phyloP scores from a whole-genome alignment of 2,113 vertebrate species.

The Pungitius pungitius region DNA sequence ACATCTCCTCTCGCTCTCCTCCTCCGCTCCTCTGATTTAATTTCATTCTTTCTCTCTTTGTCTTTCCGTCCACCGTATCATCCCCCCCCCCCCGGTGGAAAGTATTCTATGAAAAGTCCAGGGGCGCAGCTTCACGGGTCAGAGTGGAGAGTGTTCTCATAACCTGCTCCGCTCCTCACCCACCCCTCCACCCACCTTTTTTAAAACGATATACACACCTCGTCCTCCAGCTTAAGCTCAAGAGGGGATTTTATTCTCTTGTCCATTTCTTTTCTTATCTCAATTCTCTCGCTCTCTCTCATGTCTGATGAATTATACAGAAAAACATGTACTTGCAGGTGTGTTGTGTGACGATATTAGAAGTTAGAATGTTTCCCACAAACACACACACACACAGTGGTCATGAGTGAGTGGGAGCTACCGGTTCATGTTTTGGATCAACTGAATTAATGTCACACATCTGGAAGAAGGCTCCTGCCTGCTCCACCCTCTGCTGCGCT shows the following conservation, averaged over 20 bases:
- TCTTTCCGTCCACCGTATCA: conserved; percentile 60
- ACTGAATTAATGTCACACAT: conserved; percentile 80
- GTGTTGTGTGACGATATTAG: conserved; percentile 30
- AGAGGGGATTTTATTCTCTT: background rate
- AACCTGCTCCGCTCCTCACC: conserved; percentile 65
- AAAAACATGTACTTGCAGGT: conserved; percentile 14
- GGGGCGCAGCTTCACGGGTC: conserved; percentile 70
- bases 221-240: conserved; percentile 20
- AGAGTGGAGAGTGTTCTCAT: conserved; percentile 77
- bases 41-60: conserved; percentile 69
- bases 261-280: background rate
- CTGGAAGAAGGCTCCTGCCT: conserved; percentile 78
- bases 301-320: background rate
- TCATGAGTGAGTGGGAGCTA: conserved; percentile 80
- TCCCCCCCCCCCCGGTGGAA: conserved; percentile 47
- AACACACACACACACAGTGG: conserved; percentile 14
- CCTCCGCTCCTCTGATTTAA: conserved; percentile 70
- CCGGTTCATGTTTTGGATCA: conserved; percentile 80
- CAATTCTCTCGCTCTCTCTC: background rate
- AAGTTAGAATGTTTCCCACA: conserved; percentile 5
- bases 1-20: conserved; percentile 68
- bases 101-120: conserved; percentile 70
- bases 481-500: conserved; percentile 77
- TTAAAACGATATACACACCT: conserved; percentile 40
- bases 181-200: conserved; percentile 32